A percentile compares a stretch with the other conserved stretches of the same genome.
Evolutionary conservation across 1,140 invertebrate genomes (phyloP).

Genomic region (Procambarus virginalis): DNA sequence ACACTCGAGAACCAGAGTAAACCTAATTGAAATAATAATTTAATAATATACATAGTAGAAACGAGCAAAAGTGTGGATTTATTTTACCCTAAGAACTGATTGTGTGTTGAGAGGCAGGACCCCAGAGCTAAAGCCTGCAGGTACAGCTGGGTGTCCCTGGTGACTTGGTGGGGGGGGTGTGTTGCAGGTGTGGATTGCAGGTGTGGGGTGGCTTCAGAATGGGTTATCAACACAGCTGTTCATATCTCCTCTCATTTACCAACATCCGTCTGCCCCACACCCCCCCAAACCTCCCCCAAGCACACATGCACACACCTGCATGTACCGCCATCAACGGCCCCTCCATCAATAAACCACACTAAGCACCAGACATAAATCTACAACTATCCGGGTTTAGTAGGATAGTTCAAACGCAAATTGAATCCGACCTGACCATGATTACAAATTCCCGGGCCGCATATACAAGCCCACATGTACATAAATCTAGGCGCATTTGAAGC

Average conservation of each 20-base stretch:
- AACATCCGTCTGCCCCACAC: not conserved
- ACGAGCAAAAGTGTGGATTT: too few species aligned
- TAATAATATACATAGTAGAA: too few species aligned
- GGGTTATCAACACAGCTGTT: not conserved
- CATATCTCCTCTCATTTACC: too few species aligned
- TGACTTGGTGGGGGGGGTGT: too few species aligned
- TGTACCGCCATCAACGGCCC: not conserved
- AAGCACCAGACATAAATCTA: not conserved
- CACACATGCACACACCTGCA: not conserved
- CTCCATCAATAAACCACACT: not conserved
- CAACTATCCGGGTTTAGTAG: not conserved
- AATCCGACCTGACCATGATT: constrained; percentile 1
- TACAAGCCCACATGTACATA: not conserved
- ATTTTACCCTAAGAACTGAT: too few species aligned
- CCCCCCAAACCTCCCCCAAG: not conserved
- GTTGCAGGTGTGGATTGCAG: too few species aligned
- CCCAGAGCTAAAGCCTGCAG: too few species aligned
- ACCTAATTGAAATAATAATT: too few species aligned
- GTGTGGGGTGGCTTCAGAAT: too few species aligned
- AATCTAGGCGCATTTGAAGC: not conserved
- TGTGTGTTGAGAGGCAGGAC: too few species aligned
- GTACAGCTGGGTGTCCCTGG: too few species aligned
- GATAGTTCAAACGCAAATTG: not conserved
- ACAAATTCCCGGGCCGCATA: not conserved
- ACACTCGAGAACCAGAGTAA: too few species aligned